A percentile compares a stretch with the other conserved stretches of the same genome.
Conservation (phyloP, 2,113 vertebrate genomes). For the Barbus barbus region DNA sequence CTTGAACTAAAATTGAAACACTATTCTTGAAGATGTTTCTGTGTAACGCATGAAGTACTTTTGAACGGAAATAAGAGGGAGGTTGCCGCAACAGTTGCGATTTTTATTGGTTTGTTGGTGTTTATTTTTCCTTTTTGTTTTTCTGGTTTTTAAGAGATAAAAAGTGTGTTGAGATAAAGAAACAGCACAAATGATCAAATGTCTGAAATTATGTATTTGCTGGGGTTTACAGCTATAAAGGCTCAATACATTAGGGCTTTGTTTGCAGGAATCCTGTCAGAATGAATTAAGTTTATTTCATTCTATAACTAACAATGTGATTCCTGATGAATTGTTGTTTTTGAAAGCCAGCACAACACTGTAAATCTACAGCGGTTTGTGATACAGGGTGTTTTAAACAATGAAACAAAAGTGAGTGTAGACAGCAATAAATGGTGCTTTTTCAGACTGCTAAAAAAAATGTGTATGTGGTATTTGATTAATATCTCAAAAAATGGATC, state of each 20-base stretch:
- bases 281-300: slow-evolving; percentile 21
- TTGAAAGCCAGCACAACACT: background rate
- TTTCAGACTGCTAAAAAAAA: slow-evolving; percentile 4
- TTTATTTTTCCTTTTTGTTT: background rate
- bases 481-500: background rate
- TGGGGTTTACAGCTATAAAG: slow-evolving; percentile 26
- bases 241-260: background rate
- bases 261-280: background rate
- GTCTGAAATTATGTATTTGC: slow-evolving; percentile 18
- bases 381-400: background rate
- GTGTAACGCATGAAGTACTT: slow-evolving; percentile 30
- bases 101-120: slow-evolving; percentile 43
- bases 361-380: slow-evolving; percentile 1
- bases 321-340: background rate
- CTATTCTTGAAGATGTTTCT: slow-evolving; percentile 38
- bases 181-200: slow-evolving; percentile 29
- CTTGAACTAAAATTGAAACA: slow-evolving; percentile 37
- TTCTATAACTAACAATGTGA: slow-evolving; percentile 19
- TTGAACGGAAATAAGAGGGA: slow-evolving; percentile 19
- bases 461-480: background rate
- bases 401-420: slow-evolving; percentile 20
- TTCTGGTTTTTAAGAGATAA: slow-evolving; percentile 19
- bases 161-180: slow-evolving; percentile 3
- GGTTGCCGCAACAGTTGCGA: background rate
- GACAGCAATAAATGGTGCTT: slow-evolving; percentile 52